Conservation (phyloP, 2,113 vertebrate species). For the Austrofundulus limnaeus region DNA sequence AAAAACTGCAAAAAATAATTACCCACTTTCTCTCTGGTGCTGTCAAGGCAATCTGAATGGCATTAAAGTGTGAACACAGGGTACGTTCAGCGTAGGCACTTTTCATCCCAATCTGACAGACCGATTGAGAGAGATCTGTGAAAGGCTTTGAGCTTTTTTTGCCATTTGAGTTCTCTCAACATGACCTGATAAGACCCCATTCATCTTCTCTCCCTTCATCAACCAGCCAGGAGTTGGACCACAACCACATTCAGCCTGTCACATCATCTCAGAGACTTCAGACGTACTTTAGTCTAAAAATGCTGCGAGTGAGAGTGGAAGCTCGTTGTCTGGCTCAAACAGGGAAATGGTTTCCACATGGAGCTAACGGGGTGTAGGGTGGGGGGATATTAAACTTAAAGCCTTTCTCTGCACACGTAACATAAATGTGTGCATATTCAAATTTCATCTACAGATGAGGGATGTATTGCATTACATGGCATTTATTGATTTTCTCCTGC, state of each 20-base stretch:
- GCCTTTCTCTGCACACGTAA: neutral
- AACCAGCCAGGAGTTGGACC: conserved; percentile 42
- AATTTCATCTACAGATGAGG: neutral
- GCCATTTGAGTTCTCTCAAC: conserved; percentile 53
- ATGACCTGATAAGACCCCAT: conserved; percentile 57
- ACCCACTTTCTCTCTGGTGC: conserved; percentile 37
- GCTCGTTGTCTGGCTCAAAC: conserved; percentile 34
- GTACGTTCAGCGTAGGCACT: conserved; percentile 33
- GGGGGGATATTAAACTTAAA: conserved; percentile 30
- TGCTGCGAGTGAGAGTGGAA: conserved; percentile 37
- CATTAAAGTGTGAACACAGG: conserved; percentile 45
- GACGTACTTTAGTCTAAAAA: conserved; percentile 42
- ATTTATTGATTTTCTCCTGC: conserved; percentile 41
- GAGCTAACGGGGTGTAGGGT: neutral
- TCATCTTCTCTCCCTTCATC: conserved; percentile 56
- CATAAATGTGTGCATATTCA: conserved; percentile 5
- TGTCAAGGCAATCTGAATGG: conserved; percentile 47
- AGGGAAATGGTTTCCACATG: conserved; percentile 36
- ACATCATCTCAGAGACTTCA: conserved; percentile 52
- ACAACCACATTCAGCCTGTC: conserved; percentile 55
- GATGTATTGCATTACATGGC: conserved; percentile 32
- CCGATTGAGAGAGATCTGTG: conserved; percentile 42
- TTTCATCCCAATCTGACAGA: conserved; percentile 61
- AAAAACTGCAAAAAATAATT: conserved; percentile 57
- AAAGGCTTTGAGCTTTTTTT: conserved; percentile 50